These are phyloP conservation scores for Tolypeutes matacus DNA, from an alignment of 2,797 vertebrate species.

Conservation along the genomic window DNA sequence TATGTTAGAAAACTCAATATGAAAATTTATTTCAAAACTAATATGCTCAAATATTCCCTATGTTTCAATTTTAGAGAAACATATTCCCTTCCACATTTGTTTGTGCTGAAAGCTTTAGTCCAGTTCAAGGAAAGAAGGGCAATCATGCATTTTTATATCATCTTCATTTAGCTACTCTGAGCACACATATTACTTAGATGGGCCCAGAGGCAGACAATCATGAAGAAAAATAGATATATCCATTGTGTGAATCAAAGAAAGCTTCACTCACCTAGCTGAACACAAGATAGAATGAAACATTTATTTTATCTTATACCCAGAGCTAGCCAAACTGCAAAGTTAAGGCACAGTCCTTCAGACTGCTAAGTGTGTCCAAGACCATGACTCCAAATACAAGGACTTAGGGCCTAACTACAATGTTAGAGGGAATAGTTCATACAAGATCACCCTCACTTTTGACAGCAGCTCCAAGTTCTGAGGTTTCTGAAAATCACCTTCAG, in stretches of 20 bases:
- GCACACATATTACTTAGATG: background rate
- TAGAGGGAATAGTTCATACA: too few species aligned
- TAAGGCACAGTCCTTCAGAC: too few species aligned
- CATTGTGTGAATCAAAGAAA: background rate
- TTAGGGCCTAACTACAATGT: too few species aligned
- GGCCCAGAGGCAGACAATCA: background rate
- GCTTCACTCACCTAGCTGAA: background rate
- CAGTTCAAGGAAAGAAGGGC: background rate
- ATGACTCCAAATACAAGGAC: too few species aligned
- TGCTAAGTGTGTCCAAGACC: too few species aligned
- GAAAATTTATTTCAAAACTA: background rate
- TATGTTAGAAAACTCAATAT: background rate
- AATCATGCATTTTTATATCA: background rate
- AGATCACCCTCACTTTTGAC: too few species aligned
- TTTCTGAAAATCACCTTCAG: too few species aligned
- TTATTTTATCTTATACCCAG: background rate
- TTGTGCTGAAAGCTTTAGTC: background rate
- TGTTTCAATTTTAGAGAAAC: background rate
- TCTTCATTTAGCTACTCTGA: background rate
- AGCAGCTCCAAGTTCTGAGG: too few species aligned
- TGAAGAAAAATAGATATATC: background rate
- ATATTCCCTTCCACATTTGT: background rate
- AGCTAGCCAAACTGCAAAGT: too few species aligned
- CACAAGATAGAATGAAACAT: background rate
- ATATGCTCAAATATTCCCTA: background rate